These are phyloP conservation scores for Tursiops truncatus DNA, from an alignment of 2,113 vertebrate species.

Conservation along the genomic window DNA sequence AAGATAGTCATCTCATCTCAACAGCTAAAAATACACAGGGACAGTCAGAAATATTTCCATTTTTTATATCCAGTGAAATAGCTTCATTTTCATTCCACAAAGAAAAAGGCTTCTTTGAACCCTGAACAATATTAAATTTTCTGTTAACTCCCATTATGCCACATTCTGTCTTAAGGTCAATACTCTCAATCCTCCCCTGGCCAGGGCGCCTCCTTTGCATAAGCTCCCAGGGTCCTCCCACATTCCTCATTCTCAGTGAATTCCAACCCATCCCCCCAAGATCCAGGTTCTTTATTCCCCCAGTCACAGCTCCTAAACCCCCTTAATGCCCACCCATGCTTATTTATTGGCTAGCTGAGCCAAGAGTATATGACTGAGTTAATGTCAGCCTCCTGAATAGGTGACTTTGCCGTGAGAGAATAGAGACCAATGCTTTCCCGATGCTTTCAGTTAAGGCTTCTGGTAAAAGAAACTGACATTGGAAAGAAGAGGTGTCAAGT, in stretches of 20 bases:
- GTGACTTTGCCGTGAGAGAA: not conserved
- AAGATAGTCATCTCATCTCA: slow-evolving; percentile 75
- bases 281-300: not conserved
- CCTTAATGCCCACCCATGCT: not conserved
- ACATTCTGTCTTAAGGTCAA: slow-evolving; percentile 9
- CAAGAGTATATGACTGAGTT: not conserved
- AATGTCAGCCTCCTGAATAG: not conserved
- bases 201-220: not conserved
- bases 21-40: slow-evolving; percentile 79
- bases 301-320: not conserved
- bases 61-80: slow-evolving; percentile 73
- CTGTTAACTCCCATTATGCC: slow-evolving; percentile 55
- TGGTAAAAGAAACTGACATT: not conserved
- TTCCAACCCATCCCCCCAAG: too few relatives aligned
- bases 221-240: not conserved
- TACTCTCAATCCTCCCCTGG: not conserved
- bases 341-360: not conserved
- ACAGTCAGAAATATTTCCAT: slow-evolving; percentile 76
- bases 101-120: slow-evolving; percentile 68
- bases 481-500: slow-evolving; percentile 17
- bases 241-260: not conserved
- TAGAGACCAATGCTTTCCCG: not conserved
- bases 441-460: slow-evolving; percentile 22
- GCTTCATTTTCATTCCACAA: slow-evolving; percentile 71
- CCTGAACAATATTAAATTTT: slow-evolving; percentile 74